phyloP scores from a whole-genome alignment of 2,888 invertebrate species.

The Scaptomyza caliginosa region DNA sequence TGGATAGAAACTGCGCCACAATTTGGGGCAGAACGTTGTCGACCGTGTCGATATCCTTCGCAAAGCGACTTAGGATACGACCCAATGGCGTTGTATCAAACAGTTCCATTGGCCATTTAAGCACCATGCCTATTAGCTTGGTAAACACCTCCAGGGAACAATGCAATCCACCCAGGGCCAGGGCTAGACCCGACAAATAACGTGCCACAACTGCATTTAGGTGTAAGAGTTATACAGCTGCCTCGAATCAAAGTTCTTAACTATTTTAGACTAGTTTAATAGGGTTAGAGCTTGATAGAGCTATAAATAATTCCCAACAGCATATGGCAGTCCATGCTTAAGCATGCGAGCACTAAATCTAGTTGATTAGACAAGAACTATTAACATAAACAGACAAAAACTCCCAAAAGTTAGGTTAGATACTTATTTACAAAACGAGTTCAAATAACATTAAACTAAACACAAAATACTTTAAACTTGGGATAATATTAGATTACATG shows the following conservation, averaged over 20 bases:
- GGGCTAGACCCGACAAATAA: slow-evolving; percentile 82
- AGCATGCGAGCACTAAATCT: slow-evolving; percentile 31
- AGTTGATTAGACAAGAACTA: not conserved
- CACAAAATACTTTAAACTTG: not conserved
- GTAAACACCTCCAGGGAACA: slow-evolving; percentile 88
- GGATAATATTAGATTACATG: not conserved
- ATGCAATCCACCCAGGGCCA: slow-evolving; percentile 84
- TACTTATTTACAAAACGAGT: not conserved
- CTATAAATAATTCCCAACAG: not conserved
- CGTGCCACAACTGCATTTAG: slow-evolving; percentile 79
- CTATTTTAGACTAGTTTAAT: not conserved
- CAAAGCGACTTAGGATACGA: slow-evolving; percentile 89
- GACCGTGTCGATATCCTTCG: slow-evolving; percentile 86
- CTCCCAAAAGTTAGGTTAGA: slow-evolving; percentile 8
- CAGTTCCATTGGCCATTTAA: slow-evolving; percentile 89
- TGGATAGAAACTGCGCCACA: slow-evolving; percentile 82
- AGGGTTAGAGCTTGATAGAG: not conserved
- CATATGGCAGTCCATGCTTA: slow-evolving; percentile 13
- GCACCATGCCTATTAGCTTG: slow-evolving; percentile 86
- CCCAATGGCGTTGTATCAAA: slow-evolving; percentile 92
- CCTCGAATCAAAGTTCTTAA: slow-evolving; percentile 8
- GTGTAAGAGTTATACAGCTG: slow-evolving; percentile 37
- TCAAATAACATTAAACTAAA: not conserved
- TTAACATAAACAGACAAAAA: not conserved
- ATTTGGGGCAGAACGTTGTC: slow-evolving; percentile 85